Evolutionary conservation across 2,113 vertebrate genomes (phyloP).

Genomic region (Pterocles burchelli): DNA sequence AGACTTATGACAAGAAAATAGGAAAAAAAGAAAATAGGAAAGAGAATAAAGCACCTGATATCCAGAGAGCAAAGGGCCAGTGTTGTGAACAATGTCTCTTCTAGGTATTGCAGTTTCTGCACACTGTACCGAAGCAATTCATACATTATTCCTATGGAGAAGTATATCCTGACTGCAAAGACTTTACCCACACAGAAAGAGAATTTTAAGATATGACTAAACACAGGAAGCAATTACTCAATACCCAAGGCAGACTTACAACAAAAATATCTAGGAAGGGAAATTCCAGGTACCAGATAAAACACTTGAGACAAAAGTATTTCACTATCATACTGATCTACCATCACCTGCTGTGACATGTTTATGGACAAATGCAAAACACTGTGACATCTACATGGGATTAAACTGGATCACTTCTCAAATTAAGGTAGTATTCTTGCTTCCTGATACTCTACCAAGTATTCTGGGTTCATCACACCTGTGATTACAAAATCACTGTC

Average conservation of each 20-base stretch:
- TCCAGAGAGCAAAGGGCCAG: not conserved
- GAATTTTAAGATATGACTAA: not conserved
- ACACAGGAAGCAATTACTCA: not conserved
- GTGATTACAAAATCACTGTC: not conserved
- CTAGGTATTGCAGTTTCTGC: not conserved
- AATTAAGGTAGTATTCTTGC: not conserved
- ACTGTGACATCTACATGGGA: not conserved
- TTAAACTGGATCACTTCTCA: not conserved
- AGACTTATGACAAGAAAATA: no score
- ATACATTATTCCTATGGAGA: not conserved
- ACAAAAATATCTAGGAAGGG: not conserved
- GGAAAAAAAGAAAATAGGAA: no score
- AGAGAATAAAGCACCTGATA: no score
- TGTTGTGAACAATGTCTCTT: not conserved
- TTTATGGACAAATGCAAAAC: not conserved
- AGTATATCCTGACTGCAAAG: not conserved
- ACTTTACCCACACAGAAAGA: not conserved
- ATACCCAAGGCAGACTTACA: not conserved
- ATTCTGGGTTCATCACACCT: not conserved
- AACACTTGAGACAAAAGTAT: not conserved
- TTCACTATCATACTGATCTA: not conserved
- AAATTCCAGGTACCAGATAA: not conserved
- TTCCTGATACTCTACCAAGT: not conserved
- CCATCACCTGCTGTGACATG: not conserved
- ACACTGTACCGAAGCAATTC: not conserved